Base-by-base conservation (phyloP, 1,140 invertebrate species). In the Drosophila pachea region DNA sequence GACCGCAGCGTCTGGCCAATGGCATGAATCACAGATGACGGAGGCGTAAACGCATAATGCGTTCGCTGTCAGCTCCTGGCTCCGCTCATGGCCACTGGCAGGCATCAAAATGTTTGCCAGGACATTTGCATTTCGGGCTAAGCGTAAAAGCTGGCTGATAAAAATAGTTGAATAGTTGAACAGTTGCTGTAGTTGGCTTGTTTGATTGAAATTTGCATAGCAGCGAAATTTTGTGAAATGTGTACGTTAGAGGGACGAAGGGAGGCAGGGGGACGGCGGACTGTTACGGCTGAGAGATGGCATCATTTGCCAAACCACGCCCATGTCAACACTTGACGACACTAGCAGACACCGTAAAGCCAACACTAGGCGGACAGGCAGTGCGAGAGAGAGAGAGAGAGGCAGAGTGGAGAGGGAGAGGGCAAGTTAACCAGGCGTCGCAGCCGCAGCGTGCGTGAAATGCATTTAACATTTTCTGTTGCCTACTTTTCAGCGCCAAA, bases 401-500 rank as follows among this genome's bases (percentile, higher is more conserved):
- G n/a, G n/a, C n/a, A n/a, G n/a, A n/a, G n/a, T n/a, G n/a, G n/a
- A 7, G 12, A 11, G 14, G 11, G 7, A 7, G 45, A n/a, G 12
- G 3, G 42, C n/a, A 14, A 38, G 36, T 7, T 7, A 8, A 22
- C 33, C 31, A 12, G 50, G 38, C 31, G 48, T 9, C 75, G 16
- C 35, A 55, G 11, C 62, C 73, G 73, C 79, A 84, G 66, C 79
- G 81, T 73, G 76, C 73, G 76, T 86, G 76, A 74, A 86, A 74
- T 79, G 81, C 79, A 84, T 84, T 79, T 84, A 76, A 71, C 74
- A 76, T 73, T 73, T 79, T 78, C 49, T 65, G 74, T 68, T 83
- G 81, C 79, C 74, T 84, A 83, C 76, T 84, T 83, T 58, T 68
- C 73, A 61, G 76, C 81, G 54, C 86, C 81, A 66, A 84, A 83